Evolutionary conservation across 2,113 vertebrate genomes (phyloP).

Genomic region (Pyrgilauda ruficollis): DNA sequence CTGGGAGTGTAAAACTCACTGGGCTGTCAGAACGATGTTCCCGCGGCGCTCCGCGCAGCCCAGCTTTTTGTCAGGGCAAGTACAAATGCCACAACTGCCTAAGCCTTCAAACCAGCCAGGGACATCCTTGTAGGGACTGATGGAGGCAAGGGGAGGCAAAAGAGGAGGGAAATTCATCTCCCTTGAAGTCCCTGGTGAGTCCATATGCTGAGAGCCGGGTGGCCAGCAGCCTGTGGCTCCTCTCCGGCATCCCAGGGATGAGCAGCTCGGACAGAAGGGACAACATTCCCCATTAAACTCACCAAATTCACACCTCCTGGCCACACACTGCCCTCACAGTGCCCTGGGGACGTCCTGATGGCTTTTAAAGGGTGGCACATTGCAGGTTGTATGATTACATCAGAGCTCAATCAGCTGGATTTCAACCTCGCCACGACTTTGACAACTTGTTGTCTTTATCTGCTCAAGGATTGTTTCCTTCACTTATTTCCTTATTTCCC

Average conservation of each 20-base stretch:
- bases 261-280: rapidly evolving
- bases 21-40: constrained; percentile 62
- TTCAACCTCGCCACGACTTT: neutral
- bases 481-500: neutral
- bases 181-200: neutral
- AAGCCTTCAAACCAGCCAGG: neutral
- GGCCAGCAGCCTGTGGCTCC: neutral
- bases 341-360: neutral
- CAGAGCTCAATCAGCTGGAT: rapidly evolving
- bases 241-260: neutral
- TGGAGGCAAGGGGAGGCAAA: neutral
- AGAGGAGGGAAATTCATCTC: neutral
- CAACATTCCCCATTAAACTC: rapidly evolving
- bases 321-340: rapidly evolving
- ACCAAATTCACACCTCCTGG: rapidly evolving
- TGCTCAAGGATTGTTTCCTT: neutral
- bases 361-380: neutral
- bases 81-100: constrained; percentile 24
- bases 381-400: no score
- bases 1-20: neutral
- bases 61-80: constrained; percentile 34
- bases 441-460: neutral
- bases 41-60: neutral
- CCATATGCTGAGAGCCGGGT: neutral
- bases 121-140: neutral